Evolutionary conservation across 2,113 vertebrate genomes (phyloP).

Genomic region (Peucedramus taeniatus): DNA sequence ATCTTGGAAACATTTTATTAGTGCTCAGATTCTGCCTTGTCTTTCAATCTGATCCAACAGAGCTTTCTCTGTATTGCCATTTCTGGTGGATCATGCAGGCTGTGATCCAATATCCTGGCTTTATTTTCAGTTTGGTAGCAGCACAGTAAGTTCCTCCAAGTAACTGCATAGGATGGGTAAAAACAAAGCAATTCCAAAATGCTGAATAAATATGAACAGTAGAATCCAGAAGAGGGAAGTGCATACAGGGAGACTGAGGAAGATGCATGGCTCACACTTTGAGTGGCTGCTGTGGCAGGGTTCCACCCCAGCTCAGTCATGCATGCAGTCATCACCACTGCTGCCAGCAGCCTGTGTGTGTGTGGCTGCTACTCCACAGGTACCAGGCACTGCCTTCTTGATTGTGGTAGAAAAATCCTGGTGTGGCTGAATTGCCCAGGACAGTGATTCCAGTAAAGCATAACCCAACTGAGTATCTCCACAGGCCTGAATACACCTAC

Average conservation of each 20-base stretch:
- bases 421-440: background rate
- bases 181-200: constrained; percentile 11
- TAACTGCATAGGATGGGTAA: background rate
- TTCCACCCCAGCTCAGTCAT: background rate
- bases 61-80: background rate
- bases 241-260: background rate
- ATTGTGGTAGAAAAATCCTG: background rate
- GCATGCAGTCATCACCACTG: background rate
- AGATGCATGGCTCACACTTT: background rate
- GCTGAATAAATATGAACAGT: background rate
- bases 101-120: constrained; percentile 19
- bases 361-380: background rate
- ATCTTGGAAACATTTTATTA: background rate
- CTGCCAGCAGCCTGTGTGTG: background rate
- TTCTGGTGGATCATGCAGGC: background rate
- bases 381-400: background rate
- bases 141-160: background rate
- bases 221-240: background rate
- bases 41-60: background rate
- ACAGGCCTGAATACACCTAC: background rate
- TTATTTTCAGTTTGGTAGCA: constrained; percentile 30
- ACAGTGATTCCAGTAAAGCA: background rate
- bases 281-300: background rate
- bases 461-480: background rate
- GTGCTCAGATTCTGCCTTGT: background rate